Conservation (phyloP, 2,888 invertebrate genomes). For the Odontocolon sp. region DNA sequence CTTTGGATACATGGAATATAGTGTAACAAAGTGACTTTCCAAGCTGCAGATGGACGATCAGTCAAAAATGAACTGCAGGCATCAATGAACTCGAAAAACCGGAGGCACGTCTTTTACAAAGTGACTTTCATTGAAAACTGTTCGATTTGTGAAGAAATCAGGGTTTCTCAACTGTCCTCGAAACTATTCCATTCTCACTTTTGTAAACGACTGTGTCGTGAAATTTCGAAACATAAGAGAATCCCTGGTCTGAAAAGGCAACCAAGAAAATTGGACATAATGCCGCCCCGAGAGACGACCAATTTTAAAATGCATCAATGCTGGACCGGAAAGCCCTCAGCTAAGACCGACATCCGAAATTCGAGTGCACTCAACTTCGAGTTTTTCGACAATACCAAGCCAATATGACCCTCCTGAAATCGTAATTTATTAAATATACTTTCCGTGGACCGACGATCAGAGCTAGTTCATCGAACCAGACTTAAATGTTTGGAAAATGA, state of each 20-base stretch:
- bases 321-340: slow-evolving; percentile 73
- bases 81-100: slow-evolving; percentile 78
- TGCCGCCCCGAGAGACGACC: slow-evolving; percentile 64
- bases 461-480: slow-evolving; percentile 19
- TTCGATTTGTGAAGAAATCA: slow-evolving; percentile 33
- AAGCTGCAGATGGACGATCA: slow-evolving; percentile 74
- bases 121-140: slow-evolving; percentile 72
- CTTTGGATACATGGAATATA: background rate
- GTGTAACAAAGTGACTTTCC: slow-evolving; percentile 63
- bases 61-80: slow-evolving; percentile 75
- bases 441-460: background rate
- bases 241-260: slow-evolving; percentile 63
- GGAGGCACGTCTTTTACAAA: slow-evolving; percentile 70
- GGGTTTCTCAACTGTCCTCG: slow-evolving; percentile 37
- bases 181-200: slow-evolving; percentile 12
- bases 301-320: slow-evolving; percentile 71
- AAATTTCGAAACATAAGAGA: slow-evolving; percentile 57
- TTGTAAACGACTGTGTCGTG: slow-evolving; percentile 1
- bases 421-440: slow-evolving; percentile 73
- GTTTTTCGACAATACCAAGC: slow-evolving; percentile 73
- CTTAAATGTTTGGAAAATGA: slow-evolving; percentile 64
- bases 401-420: slow-evolving; percentile 76
- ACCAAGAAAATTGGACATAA: slow-evolving; percentile 66
- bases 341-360: slow-evolving; percentile 71
- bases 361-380: slow-evolving; percentile 78